Evolutionary conservation across 2,797 vertebrate species (phyloP), one percentile per base, ranked within the genome.

Genomic region (Alcedo atthis): DNA sequence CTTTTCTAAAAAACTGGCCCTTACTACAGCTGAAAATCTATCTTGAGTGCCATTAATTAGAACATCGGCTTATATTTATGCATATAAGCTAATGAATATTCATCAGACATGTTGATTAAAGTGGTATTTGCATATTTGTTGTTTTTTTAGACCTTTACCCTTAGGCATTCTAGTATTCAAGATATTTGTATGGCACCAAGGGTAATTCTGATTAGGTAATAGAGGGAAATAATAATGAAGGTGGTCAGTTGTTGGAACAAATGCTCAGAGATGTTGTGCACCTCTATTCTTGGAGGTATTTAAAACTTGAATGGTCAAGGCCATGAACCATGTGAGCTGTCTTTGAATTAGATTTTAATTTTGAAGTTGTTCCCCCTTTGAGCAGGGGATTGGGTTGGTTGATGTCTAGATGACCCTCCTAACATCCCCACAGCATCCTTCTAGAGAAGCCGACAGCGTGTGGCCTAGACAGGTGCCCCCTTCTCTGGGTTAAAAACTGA

Each of bases 81-180:
- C n/a, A 37, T 76, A 8, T 9, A 58, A 83, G 14, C 26, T 87
- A 66, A 92, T 95, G 87, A 94, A 92, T 96, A 95, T 92, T 95
- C 80, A 95, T 73, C 25, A 46, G 32, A 33, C 4, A 5, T n/a
- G 58, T 81, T 95, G 82, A 95, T 95, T 93, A 95, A 92, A 63
- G 43, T 76, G 42, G 6, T 63, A 82, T 88, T 93, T 95, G 82
- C 85, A 83, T 92, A 61, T 67, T 53, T 30, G 87, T 89, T 43
- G 45, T 25, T 32, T 80, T 87, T 85, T 87, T 63, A 87, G 79
- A 59, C 63, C 42, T 89, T 87, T 85, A 89, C 55, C 66, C 69
- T 67, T 62, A 84, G 89, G 71, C 90, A 43, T 94, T 94, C 37
- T 70, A 13, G 30, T 85, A 89, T 89, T 84, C 57, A 63, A 86